These are phyloP conservation scores for Ormyrus nitidulus DNA, from an alignment of 2,888 invertebrate genomes.

Conservation along the genomic window DNA sequence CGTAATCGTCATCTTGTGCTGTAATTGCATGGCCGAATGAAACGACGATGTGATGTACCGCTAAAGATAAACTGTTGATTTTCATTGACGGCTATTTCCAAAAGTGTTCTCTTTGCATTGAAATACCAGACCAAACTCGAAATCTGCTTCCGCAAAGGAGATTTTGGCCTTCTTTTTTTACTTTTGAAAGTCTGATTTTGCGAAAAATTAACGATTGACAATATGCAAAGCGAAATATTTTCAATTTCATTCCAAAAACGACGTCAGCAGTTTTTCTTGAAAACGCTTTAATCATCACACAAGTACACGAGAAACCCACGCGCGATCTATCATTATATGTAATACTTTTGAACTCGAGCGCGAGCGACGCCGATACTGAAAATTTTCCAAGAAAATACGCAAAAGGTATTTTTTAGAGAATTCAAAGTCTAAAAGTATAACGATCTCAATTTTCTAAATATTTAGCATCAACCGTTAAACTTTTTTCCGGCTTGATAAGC, in stretches of 20 bases:
- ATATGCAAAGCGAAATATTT: constrained; percentile 5
- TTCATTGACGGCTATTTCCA: neutral
- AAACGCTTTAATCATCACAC: constrained; percentile 33
- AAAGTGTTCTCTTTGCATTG: neutral
- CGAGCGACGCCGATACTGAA: constrained; percentile 25
- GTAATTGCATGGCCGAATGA: constrained; percentile 35
- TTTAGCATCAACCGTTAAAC: neutral
- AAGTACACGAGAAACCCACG: constrained; percentile 30
- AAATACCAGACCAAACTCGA: neutral
- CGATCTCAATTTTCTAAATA: constrained; percentile 27
- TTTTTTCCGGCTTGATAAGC: neutral
- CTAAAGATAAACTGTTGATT: constrained; percentile 38
- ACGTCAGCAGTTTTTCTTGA: constrained; percentile 31
- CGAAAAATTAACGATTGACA: constrained; percentile 7
- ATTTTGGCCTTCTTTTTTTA: neutral
- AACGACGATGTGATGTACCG: constrained; percentile 37
- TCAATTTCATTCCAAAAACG: neutral
- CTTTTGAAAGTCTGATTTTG: neutral
- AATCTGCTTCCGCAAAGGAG: neutral
- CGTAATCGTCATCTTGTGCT: constrained; percentile 34
- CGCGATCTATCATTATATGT: constrained; percentile 33
- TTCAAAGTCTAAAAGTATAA: constrained; percentile 4
- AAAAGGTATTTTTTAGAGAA: constrained; percentile 29
- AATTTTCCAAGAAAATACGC: constrained; percentile 5
- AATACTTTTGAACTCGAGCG: constrained; percentile 45